Conservation (phyloP, 1,140 invertebrate species). For the Metaphire vulgaris region DNA sequence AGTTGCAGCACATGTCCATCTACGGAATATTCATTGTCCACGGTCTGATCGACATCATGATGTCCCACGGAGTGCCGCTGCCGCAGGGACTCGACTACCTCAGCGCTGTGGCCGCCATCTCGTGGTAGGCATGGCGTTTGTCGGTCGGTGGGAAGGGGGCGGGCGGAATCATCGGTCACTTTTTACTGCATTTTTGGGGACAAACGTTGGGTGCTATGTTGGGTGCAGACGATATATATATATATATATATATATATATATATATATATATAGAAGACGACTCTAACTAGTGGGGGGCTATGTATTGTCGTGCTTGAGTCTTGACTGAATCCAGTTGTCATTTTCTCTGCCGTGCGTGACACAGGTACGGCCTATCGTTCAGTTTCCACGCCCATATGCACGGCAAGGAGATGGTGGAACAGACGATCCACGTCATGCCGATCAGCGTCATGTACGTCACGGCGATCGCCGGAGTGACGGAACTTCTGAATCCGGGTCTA, state of each 20-base stretch:
- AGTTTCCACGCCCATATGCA: conserved; percentile 23
- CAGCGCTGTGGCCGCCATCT: conserved; percentile 29
- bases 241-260: no score
- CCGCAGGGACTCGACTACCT: conserved; percentile 26
- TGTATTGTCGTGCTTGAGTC: no score
- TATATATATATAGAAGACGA: no score
- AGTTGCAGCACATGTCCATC: conserved; percentile 34
- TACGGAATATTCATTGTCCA: conserved; percentile 34
- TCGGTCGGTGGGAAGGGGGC: no score
- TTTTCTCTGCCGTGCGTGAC: no score
- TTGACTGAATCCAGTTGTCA: no score
- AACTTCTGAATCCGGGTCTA: not conserved
- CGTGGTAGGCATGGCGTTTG: conserved; percentile 30
- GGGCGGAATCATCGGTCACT: no score
- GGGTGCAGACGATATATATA: no score
- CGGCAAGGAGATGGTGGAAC: conserved; percentile 14
- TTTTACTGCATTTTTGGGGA: no score
- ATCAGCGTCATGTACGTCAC: conserved; percentile 18
- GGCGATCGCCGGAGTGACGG: not conserved
- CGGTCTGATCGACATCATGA: conserved; percentile 30
- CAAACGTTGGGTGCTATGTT: no score
- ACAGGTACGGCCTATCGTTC: conserved; percentile 17
- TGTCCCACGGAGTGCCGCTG: conserved; percentile 29
- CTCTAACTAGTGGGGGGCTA: no score
- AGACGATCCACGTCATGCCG: conserved; percentile 11